Conservation (phyloP, 2,113 vertebrate genomes). For the Todiramphus chloris region DNA sequence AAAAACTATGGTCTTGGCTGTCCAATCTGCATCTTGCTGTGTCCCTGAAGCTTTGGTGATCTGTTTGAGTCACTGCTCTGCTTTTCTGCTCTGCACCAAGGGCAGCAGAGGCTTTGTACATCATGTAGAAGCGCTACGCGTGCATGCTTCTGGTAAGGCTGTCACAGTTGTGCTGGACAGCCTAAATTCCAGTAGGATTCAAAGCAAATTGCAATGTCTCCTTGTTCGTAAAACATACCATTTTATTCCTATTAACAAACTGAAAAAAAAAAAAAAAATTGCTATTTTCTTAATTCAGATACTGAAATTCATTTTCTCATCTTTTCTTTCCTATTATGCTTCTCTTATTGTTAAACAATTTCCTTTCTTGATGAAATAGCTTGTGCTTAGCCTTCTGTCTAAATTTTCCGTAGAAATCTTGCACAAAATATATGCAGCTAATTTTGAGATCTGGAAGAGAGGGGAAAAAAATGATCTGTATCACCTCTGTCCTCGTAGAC, state of each 20-base stretch:
- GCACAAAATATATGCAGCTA: background rate
- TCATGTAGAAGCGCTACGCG: rapidly evolving
- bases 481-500: background rate
- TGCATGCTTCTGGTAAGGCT: background rate
- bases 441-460: background rate
- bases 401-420: background rate
- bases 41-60: background rate
- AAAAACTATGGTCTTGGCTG: background rate
- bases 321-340: background rate
- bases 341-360: background rate
- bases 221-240: background rate
- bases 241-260: background rate
- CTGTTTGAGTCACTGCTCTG: background rate
- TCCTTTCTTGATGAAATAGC: background rate
- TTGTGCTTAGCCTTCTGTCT: background rate
- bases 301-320: background rate
- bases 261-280: background rate
- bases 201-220: background rate
- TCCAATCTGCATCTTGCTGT: background rate
- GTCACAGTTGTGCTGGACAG: background rate
- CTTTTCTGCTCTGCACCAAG: background rate
- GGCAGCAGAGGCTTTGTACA: background rate
- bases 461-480: background rate
- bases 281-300: background rate
- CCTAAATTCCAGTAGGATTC: background rate